A percentile compares a stretch with the other conserved stretches of the same genome.
These are phyloP conservation scores for Ricordea florida DNA, from an alignment of 92 coral and sea anemone genomes.

Conservation along the genomic window DNA sequence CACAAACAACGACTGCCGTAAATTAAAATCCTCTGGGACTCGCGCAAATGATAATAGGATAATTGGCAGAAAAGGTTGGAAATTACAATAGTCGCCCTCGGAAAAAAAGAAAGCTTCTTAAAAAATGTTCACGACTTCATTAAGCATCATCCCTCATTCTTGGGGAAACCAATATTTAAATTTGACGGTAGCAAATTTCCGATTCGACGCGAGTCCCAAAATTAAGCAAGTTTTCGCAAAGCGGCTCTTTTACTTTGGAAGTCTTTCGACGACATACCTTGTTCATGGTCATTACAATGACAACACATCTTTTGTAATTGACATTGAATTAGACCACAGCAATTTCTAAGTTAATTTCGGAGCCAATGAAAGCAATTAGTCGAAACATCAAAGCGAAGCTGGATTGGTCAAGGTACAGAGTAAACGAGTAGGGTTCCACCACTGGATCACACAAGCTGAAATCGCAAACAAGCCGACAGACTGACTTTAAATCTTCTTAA, in stretches of 20 bases:
- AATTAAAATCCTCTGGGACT: too few species aligned
- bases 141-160: too few species aligned
- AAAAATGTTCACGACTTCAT: too few species aligned
- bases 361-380: constrained; percentile 29
- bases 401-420: constrained; percentile 5
- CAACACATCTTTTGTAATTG: constrained; percentile 16
- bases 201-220: too few species aligned
- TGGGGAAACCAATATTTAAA: too few species aligned
- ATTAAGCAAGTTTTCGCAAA: too few species aligned
- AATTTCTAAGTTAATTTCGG: constrained; percentile 16
- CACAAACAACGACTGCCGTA: too few species aligned
- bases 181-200: too few species aligned
- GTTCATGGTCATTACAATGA: neutral
- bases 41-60: too few species aligned
- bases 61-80: too few species aligned
- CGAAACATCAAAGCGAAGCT: neutral
- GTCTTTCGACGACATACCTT: neutral
- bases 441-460: constrained; percentile 1
- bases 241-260: neutral
- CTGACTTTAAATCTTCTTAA: constrained; percentile 7
- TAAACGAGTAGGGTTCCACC: neutral
- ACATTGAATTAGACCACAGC: constrained; percentile 5
- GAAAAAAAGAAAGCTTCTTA: too few species aligned
- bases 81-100: too few species aligned
- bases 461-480: constrained; percentile 19